A percentile compares a stretch with the other conserved stretches of the same genome.
Evolutionary conservation across 2,888 invertebrate species (phyloP).

Genomic region (Yponomeuta plumbellus): DNA sequence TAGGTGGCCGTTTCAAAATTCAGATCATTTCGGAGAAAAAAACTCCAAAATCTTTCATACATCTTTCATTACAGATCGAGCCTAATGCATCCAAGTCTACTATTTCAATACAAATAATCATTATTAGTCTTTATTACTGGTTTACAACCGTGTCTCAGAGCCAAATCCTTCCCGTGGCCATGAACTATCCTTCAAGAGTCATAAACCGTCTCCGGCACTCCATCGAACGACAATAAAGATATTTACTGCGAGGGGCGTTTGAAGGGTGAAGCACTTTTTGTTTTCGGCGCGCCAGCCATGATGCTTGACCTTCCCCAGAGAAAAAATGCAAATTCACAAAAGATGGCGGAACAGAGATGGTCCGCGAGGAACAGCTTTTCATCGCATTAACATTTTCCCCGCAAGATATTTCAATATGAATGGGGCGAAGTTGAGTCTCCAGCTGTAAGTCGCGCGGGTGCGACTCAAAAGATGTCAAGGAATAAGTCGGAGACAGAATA

Average conservation of each 20-base stretch:
- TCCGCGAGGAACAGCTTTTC: background rate
- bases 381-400: background rate
- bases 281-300: background rate
- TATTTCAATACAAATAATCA: too few species aligned
- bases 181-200: background rate
- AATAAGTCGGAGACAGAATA: background rate
- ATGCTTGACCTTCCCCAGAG: background rate
- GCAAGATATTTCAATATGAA: constrained; percentile 1
- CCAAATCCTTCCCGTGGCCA: background rate
- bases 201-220: background rate
- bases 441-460: background rate
- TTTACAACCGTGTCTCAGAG: background rate
- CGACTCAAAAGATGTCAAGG: background rate
- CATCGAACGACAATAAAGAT: background rate
- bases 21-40: too few species aligned
- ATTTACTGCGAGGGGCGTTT: background rate
- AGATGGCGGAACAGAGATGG: background rate
- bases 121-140: background rate
- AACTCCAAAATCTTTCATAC: too few species aligned
- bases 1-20: too few species aligned
- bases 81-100: too few species aligned
- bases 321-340: background rate
- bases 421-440: background rate
- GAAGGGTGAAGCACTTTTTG: background rate
- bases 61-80: too few species aligned